These are phyloP conservation scores for Conops quadrifasciatus DNA, from an alignment of 2,888 invertebrate species.

Conservation along the genomic window DNA sequence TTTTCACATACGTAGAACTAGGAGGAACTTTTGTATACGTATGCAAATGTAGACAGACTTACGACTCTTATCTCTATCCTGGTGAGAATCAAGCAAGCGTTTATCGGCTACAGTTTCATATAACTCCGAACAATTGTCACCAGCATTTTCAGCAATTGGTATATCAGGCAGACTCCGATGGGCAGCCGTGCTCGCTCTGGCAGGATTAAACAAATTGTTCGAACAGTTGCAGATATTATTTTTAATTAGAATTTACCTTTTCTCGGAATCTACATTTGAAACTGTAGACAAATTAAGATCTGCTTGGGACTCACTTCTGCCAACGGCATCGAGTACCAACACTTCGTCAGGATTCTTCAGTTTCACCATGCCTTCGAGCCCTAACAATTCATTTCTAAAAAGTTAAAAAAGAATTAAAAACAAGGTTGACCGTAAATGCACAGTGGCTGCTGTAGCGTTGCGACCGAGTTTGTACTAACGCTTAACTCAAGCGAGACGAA, in stretches of 20 bases:
- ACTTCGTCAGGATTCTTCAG: conserved; percentile 75
- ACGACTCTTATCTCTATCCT: conserved; percentile 62
- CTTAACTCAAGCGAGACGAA: conserved; percentile 12
- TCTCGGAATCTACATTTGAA: conserved; percentile 62
- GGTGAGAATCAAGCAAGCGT: conserved; percentile 59
- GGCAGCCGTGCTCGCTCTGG: conserved; percentile 66
- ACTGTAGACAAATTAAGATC: conserved; percentile 61
- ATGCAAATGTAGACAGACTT: conserved; percentile 37
- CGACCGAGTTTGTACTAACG: background rate
- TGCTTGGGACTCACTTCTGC: conserved; percentile 59
- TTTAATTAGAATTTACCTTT: conserved; percentile 53
- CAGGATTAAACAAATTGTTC: background rate
- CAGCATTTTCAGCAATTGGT: conserved; percentile 74
- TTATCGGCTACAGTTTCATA: conserved; percentile 83
- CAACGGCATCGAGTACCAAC: conserved; percentile 61
- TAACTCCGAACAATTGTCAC: conserved; percentile 82
- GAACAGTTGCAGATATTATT: conserved; percentile 16
- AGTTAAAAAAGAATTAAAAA: conserved; percentile 18
- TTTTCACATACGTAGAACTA: too few relatives aligned
- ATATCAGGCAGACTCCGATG: conserved; percentile 87
- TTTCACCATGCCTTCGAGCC: conserved; percentile 77
- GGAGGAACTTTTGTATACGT: too few relatives aligned
- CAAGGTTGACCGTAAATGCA: too few relatives aligned
- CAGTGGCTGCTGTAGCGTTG: too few relatives aligned
- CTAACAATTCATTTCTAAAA: conserved; percentile 74